Conservation (phyloP, 2,888 invertebrate species). For the Drosophila meridiana region DNA sequence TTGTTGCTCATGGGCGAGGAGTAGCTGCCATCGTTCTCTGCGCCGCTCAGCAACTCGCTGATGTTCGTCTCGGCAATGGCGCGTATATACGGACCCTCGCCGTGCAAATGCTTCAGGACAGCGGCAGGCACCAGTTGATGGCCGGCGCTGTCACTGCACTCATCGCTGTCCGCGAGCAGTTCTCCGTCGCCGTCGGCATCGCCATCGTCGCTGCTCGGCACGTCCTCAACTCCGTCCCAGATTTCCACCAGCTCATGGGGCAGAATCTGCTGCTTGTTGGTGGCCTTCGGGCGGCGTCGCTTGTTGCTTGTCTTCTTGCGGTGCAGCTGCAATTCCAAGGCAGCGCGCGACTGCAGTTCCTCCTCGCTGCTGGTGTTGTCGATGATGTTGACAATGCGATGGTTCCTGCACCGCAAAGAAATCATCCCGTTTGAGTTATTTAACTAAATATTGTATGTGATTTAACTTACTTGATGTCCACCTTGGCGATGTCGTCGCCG, state of each 20-base stretch:
- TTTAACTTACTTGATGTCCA: constrained; percentile 77
- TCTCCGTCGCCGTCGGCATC: constrained; percentile 84
- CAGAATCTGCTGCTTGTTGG: constrained; percentile 79
- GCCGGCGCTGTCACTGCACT: constrained; percentile 84
- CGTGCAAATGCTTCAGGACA: constrained; percentile 85
- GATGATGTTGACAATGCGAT: constrained; percentile 84
- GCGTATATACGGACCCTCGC: constrained; percentile 86
- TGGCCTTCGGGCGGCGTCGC: constrained; percentile 82
- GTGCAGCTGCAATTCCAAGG: constrained; percentile 79
- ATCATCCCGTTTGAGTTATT: background rate
- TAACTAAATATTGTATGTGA: background rate
- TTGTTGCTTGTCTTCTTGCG: constrained; percentile 83
- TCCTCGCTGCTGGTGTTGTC: constrained; percentile 84
- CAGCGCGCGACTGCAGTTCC: constrained; percentile 81
- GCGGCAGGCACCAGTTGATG: constrained; percentile 84
- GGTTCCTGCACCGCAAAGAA: constrained; percentile 66
- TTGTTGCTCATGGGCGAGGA: constrained; percentile 97
- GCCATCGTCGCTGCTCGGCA: constrained; percentile 77
- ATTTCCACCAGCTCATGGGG: constrained; percentile 87
- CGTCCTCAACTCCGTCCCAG: constrained; percentile 87
- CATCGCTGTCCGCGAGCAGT: constrained; percentile 84
- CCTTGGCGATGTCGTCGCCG: constrained; percentile 77
- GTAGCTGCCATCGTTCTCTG: constrained; percentile 93
- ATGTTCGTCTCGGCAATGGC: constrained; percentile 85
- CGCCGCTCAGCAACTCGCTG: constrained; percentile 86